These are phyloP conservation scores for Sturnira hondurensis DNA, from an alignment of 2,113 vertebrate species.

Conservation along the genomic window DNA sequence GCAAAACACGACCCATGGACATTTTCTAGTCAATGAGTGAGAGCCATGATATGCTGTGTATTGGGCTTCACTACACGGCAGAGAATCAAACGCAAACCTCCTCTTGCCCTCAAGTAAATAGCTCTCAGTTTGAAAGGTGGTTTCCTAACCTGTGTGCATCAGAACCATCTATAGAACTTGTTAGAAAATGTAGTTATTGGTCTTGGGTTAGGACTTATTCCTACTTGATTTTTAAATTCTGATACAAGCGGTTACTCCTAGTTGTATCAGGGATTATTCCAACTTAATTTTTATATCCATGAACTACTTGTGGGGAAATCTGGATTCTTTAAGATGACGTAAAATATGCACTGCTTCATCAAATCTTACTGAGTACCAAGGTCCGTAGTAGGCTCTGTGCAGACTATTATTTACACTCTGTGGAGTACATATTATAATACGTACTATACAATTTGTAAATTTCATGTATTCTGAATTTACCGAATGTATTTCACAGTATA, in stretches of 20 bases:
- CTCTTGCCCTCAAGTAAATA: neutral
- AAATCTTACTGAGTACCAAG: neutral
- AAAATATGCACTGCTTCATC: neutral
- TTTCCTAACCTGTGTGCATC: neutral
- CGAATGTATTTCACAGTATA: neutral
- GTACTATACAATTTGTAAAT: neutral
- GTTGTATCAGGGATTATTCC: neutral
- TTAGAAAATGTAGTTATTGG: neutral
- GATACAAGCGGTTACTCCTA: neutral
- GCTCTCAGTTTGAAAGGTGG: neutral
- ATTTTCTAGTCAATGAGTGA: neutral
- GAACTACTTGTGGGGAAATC: neutral
- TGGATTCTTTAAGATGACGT: neutral
- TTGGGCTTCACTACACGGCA: neutral
- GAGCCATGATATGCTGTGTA: neutral
- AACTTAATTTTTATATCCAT: neutral
- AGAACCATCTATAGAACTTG: neutral
- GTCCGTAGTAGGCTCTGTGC: neutral
- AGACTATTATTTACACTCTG: neutral
- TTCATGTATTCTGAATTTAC: neutral
- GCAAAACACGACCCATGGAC: neutral
- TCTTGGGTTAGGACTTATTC: neutral
- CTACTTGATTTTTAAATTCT: neutral
- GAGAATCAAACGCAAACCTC: neutral
- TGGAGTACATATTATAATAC: neutral